phyloP scores from a whole-genome alignment of 2,113 vertebrate genomes.

The Gorsachius goisagi region DNA sequence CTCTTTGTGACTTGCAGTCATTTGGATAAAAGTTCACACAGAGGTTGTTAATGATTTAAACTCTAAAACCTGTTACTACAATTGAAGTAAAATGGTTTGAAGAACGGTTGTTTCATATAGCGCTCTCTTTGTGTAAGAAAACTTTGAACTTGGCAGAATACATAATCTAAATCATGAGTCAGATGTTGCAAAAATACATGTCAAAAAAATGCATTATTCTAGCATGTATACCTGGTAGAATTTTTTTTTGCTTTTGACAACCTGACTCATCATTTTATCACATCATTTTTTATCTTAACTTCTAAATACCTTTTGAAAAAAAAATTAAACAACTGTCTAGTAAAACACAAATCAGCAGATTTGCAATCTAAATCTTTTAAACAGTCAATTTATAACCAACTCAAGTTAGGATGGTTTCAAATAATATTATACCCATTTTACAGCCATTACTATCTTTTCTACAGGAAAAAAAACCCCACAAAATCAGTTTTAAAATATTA shows the following conservation, averaged over 20 bases:
- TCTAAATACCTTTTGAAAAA: conserved; percentile 12
- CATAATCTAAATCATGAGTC: conserved; percentile 71
- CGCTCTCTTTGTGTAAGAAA: conserved; percentile 67
- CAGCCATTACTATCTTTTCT: not conserved
- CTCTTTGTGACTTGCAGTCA: conserved; percentile 76
- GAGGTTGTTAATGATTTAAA: conserved; percentile 83
- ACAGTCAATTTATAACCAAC: not conserved
- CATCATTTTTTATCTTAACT: conserved; percentile 52
- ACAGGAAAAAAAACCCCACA: not conserved
- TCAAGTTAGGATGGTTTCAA: not conserved
- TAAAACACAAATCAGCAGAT: not conserved
- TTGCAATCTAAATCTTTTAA: not conserved
- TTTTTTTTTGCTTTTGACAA: conserved; percentile 47
- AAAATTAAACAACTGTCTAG: conserved; percentile 6
- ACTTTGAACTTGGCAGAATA: conserved; percentile 75
- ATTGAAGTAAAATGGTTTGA: conserved; percentile 75
- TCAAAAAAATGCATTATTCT: conserved; percentile 59
- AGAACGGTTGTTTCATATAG: conserved; percentile 70
- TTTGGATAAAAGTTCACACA: conserved; percentile 80
- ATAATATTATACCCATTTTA: not conserved
- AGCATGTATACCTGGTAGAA: conserved; percentile 33
- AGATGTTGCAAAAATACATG: conserved; percentile 57
- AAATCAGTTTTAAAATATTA: not conserved
- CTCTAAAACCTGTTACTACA: conserved; percentile 78
- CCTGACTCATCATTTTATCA: conserved; percentile 69